Evolutionary conservation across 2,113 vertebrate genomes (phyloP), one percentile per base, ranked within the genome.

Genomic region (Lanius collurio): DNA sequence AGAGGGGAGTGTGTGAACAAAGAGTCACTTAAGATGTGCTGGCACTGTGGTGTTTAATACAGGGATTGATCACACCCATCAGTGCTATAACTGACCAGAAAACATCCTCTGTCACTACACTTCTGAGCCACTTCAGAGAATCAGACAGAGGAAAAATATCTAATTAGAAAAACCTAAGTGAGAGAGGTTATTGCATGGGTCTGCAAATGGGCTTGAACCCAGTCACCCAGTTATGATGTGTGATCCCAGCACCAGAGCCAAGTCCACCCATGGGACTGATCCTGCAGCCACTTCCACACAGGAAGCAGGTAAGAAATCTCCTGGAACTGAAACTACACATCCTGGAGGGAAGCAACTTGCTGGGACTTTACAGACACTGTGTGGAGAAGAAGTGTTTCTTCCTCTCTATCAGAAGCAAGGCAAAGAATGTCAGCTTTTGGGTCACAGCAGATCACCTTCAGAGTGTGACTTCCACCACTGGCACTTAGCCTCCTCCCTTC

Each of bases 401-500:
- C 90, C 62, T 81, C 83, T 92, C 90, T 94, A 64, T 56, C 80
- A 89, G 85, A 94, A 94, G 9, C 73, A 93, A 95, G 76, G 69
- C 65, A 96, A 92, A 94, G 84, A 88, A 92, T 88, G 79, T 96
- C 90, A 97, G 90, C 53, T 95, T 96, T 93, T 75, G 86, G 88
- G 80, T 92, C 94, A 92, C 94, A 96, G 92, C 94, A 94, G 94
- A 97, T 97, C 96, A 97, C 96, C 96, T 97, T 97, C 59, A 78
- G 93, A 78, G 76, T 92, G 86, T 95, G 96, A 95, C 94, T 94
- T 88, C 96, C 94, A 5, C 90, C 95, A 96, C 94, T 97, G 96
- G 90, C 92, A 95, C 92, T 96, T 96, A 95, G 94, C 96, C 96
- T 97, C 93, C 95, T 96, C 95, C 96, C 94, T 97, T 96, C 96